Base-by-base conservation (phyloP, 2,888 invertebrate genomes). In the Erebia ligea region DNA sequence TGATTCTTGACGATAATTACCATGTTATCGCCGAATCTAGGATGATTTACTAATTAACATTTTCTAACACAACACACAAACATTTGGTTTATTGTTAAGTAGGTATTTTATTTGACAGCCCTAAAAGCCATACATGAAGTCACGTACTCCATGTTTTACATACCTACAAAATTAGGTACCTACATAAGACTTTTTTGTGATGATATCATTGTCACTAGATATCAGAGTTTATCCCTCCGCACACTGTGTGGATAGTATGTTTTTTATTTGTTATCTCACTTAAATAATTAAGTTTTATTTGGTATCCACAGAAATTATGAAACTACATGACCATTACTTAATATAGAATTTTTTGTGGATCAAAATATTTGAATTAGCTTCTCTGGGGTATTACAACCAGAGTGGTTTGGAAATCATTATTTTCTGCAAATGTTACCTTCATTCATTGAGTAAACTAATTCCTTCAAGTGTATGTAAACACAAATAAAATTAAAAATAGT, bases 131-230 rank as follows among this genome's bases (percentile, higher is more conserved):
- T 82, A 75, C 75, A 71, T 54, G 71, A 71, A 83, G 88, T 89
- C 89, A 89, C 89, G 89, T 89, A 81, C 65, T 70, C 70, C 68
- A 62, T 59, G 58, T 52, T 68, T 56, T 67, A 69, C 11, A 69
- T 75, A 73, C 34, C 65, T 73, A 71, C 61, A 71, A 67, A 68
- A 50, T 21, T 67, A 21, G 56, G 34, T 67, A 64, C 42, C 9
- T 64, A 63, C 42, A 13, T 64, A 63, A 34, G 19, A 48, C 59
- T 67, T 65, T 63, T 45, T 62, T 48, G 62, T 69, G 66, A 66
- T 73, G 73, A 71, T 73, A 74, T 74, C 76, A 71, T 74, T 72
- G 71, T 69, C 62, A 67, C 21, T 57, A 62, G 56, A 42, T 64
- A n/a, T 19, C 42, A 19, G n/a, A 58, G 10, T 11, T 45, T 54